phyloP scores from a whole-genome alignment of 2,888 invertebrate genomes.

The Himalopsyche anomala region DNA sequence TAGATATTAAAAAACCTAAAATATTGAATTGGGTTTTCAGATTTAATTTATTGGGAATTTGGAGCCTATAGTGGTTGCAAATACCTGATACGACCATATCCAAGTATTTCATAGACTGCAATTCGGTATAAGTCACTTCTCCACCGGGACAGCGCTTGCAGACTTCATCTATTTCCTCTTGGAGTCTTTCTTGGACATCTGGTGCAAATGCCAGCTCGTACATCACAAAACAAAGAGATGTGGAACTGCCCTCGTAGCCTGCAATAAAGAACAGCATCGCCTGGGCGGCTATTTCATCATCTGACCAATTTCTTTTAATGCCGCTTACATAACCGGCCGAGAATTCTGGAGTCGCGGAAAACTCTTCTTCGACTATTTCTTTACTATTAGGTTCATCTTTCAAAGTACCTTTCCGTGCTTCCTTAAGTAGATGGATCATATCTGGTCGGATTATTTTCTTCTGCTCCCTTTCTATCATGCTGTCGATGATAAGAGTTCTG shows the following conservation, averaged over 20 bases:
- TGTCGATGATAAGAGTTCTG: slow-evolving; percentile 68
- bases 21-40: too few species aligned
- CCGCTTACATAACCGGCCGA: slow-evolving; percentile 69
- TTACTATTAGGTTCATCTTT: slow-evolving; percentile 66
- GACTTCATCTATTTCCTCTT: slow-evolving; percentile 50
- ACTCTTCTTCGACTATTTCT: slow-evolving; percentile 67
- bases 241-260: slow-evolving; percentile 49
- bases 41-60: too few species aligned
- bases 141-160: slow-evolving; percentile 69
- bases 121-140: slow-evolving; percentile 74
- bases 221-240: slow-evolving; percentile 50
- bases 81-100: slow-evolving; percentile 79
- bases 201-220: slow-evolving; percentile 50
- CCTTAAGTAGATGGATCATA: slow-evolving; percentile 77
- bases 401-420: slow-evolving; percentile 72
- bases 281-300: slow-evolving; percentile 67
- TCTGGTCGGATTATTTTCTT: slow-evolving; percentile 72
- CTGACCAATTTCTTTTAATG: slow-evolving; percentile 75
- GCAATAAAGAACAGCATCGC: slow-evolving; percentile 54
- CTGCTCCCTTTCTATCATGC: slow-evolving; percentile 71
- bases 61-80: too few species aligned
- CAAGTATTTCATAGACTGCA: slow-evolving; percentile 78
- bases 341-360: slow-evolving; percentile 70
- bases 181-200: slow-evolving; percentile 45
- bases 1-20: too few species aligned